phyloP scores from a whole-genome alignment of 2,888 invertebrate species.

The Drosophila melanosoma region DNA sequence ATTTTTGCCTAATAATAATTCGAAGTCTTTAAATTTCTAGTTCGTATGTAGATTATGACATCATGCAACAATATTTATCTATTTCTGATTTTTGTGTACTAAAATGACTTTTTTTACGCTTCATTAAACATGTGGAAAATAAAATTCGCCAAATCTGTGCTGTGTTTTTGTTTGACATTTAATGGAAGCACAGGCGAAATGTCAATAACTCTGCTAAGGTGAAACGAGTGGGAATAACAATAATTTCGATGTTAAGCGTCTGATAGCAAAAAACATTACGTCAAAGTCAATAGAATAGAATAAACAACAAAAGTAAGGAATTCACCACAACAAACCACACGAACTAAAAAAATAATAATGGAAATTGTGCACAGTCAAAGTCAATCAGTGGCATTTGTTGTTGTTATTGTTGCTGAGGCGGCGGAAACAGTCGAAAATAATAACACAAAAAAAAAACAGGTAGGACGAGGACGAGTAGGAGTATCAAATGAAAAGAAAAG shows the following conservation, averaged over 20 bases:
- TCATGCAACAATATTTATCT: constrained; percentile 44
- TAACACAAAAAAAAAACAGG: constrained; percentile 32
- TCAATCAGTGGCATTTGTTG: constrained; percentile 67
- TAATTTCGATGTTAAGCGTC: constrained; percentile 47
- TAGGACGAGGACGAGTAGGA: constrained; percentile 19
- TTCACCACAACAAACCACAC: constrained; percentile 20
- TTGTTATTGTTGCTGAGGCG: constrained; percentile 18
- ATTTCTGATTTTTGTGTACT: constrained; percentile 15
- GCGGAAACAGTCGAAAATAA: constrained; percentile 55
- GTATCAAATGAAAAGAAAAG: constrained; percentile 37
- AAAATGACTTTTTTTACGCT: constrained; percentile 68
- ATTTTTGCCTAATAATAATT: neutral
- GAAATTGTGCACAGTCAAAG: constrained; percentile 67
- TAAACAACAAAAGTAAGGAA: constrained; percentile 50
- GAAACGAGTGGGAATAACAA: constrained; percentile 29
- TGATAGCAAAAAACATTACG: constrained; percentile 67
- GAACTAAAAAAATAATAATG: constrained; percentile 61
- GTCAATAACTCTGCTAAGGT: constrained; percentile 49
- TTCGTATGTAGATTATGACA: neutral
- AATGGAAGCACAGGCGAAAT: constrained; percentile 29
- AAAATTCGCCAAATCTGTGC: constrained; percentile 24
- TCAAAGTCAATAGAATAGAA: constrained; percentile 49
- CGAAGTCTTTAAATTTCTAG: neutral
- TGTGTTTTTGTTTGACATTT: constrained; percentile 22
- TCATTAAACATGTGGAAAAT: constrained; percentile 59